Conservation (phyloP, 2,888 invertebrate species). For the Blastobasis adustella region DNA sequence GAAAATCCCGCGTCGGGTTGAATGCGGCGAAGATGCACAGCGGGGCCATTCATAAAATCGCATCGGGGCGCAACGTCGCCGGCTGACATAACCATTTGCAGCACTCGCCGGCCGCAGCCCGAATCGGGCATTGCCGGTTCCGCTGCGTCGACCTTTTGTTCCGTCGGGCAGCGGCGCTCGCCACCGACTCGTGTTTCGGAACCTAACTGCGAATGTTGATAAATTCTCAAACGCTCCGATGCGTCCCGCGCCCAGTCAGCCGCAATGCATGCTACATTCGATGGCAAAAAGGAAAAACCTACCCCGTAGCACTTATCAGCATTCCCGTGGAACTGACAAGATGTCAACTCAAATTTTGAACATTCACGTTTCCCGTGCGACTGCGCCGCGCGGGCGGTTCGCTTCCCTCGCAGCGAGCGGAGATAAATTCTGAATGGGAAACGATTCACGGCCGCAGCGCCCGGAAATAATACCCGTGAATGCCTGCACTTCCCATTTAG, state of each 20-base stretch:
- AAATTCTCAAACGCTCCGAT: conserved; percentile 36
- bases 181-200: conserved; percentile 44
- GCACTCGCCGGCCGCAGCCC: conserved; percentile 38
- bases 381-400: too few relatives aligned
- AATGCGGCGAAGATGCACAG: neutral
- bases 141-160: conserved; percentile 54
- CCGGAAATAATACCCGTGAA: conserved; percentile 42
- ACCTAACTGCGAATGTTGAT: conserved; percentile 52
- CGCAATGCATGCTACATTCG: neutral
- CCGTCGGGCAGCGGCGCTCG: conserved; percentile 26
- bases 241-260: conserved; percentile 16
- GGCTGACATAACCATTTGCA: conserved; percentile 36
- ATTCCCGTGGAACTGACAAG: too few relatives aligned
- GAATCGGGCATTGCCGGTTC: conserved; percentile 53
- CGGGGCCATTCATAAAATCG: conserved; percentile 6
- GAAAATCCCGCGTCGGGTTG: neutral
- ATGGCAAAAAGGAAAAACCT: too few relatives aligned
- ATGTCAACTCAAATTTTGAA: neutral
- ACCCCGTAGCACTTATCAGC: too few relatives aligned
- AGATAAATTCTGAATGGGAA: too few relatives aligned
- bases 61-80: conserved; percentile 19
- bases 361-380: neutral
- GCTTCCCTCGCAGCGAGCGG: too few relatives aligned
- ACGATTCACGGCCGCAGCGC: conserved; percentile 21
- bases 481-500: conserved; percentile 34